Percentiles rank a stretch among this genome's conserved stretches.
Conservation (phyloP, 2,888 invertebrate genomes). For the Apodemia duryi region DNA sequence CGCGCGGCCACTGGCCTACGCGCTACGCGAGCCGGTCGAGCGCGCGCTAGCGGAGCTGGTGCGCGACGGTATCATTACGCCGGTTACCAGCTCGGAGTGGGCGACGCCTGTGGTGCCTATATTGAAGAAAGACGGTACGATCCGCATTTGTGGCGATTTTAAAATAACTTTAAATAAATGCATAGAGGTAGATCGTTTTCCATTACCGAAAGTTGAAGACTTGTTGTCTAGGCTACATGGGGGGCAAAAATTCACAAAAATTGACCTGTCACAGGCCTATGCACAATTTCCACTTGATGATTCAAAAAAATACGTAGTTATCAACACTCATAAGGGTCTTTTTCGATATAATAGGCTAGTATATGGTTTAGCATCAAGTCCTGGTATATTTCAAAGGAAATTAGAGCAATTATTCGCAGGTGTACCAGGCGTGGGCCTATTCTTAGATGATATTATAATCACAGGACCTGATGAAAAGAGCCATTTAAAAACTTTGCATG, state of each 20-base stretch:
- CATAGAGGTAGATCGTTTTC: conserved; percentile 9
- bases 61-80: conserved; percentile 25
- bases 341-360: conserved; percentile 31
- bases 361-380: conserved; percentile 27
- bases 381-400: conserved; percentile 30
- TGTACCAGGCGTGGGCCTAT: neutral
- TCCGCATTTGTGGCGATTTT: no score
- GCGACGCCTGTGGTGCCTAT: conserved; percentile 28
- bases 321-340: conserved; percentile 33
- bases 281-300: conserved; percentile 28
- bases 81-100: conserved; percentile 26
- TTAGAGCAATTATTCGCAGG: conserved; percentile 25
- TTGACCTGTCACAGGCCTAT: conserved; percentile 26
- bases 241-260: conserved; percentile 21
- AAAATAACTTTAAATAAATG: conserved; percentile 18
- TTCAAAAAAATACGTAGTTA: conserved; percentile 28
- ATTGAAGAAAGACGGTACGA: conserved; percentile 26
- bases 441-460: neutral
- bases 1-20: conserved; percentile 18
- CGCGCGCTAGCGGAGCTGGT: conserved; percentile 26
- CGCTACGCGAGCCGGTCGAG: conserved; percentile 28
- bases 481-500: neutral
- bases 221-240: conserved; percentile 1
- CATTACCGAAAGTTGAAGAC: conserved; percentile 10
- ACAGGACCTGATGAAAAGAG: neutral